These are phyloP conservation scores for Xylocopa sonorina DNA, from an alignment of 1,140 invertebrate genomes.

Conservation along the genomic window DNA sequence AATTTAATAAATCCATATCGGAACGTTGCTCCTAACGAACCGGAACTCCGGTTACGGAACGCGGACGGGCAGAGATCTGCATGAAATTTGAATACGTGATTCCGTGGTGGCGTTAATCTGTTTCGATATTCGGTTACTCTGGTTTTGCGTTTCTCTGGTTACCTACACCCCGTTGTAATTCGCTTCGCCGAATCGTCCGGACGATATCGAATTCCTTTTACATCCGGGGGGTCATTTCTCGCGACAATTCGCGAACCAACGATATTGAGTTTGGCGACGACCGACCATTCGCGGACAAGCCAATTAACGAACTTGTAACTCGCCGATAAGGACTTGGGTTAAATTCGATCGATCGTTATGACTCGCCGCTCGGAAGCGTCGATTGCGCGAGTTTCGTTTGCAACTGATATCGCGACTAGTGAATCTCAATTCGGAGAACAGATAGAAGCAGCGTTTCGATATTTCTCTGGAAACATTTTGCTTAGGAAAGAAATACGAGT, in stretches of 20 bases:
- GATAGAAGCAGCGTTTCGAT: too few species aligned
- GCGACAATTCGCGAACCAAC: neutral
- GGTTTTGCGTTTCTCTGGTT: conserved; percentile 41
- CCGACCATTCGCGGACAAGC: neutral
- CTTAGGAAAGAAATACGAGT: too few species aligned
- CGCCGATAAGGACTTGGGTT: neutral
- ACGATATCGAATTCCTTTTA: conserved; percentile 13
- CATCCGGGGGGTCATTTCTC: neutral
- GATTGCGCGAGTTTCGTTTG: too few species aligned
- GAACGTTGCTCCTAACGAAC: conserved; percentile 39
- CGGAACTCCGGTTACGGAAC: conserved; percentile 5
- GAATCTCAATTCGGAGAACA: neutral
- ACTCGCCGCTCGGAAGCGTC: neutral
- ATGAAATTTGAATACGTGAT: conserved; percentile 33
- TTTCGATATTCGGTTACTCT: conserved; percentile 50
- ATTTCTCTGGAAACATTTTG: too few species aligned
- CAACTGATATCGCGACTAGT: neutral
- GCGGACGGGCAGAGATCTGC: conserved; percentile 19
- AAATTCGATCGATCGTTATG: neutral
- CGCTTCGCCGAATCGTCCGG: neutral
- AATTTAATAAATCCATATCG: conserved; percentile 51
- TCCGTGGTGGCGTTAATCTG: conserved; percentile 38
- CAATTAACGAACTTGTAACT: neutral
- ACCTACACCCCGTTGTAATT: conserved; percentile 9
- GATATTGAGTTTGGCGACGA: neutral